A percentile compares a stretch with the other conserved stretches of the same genome.
These are phyloP conservation scores for Seriola dumerili DNA, from an alignment of 2,113 vertebrate species.

Conservation along the genomic window DNA sequence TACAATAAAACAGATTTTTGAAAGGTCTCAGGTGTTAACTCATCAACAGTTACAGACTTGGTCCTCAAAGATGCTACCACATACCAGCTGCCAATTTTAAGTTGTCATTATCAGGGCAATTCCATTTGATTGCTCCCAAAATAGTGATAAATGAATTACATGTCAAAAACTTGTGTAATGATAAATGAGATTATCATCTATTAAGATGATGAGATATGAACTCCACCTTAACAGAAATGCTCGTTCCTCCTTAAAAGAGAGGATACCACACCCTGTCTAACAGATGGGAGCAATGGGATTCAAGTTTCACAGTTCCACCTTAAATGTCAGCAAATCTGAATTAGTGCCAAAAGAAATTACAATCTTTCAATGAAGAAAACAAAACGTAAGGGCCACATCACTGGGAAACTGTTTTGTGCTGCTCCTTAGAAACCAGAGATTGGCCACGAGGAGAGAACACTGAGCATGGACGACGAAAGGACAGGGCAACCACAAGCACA, in stretches of 20 bases:
- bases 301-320: constrained; percentile 37
- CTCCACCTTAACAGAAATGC: constrained; percentile 37
- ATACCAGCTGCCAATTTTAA: background rate
- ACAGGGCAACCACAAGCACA: constrained; percentile 36
- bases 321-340: constrained; percentile 47
- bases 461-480: background rate
- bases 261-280: constrained; percentile 48
- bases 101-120: background rate
- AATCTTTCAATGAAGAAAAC: constrained; percentile 23
- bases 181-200: background rate
- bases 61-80: background rate
- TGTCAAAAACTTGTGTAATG: background rate
- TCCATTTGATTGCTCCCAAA: background rate
- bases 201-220: background rate
- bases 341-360: constrained; percentile 27
- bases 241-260: constrained; percentile 49
- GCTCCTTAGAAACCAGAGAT: constrained; percentile 56
- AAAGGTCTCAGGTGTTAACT: background rate
- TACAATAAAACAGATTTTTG: background rate
- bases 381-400: constrained; percentile 23
- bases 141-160: constrained; percentile 2
- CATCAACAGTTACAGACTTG: background rate
- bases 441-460: constrained; percentile 27
- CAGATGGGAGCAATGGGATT: constrained; percentile 41
- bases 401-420: constrained; percentile 41